These are phyloP conservation scores for Caenorhabditis panamensis DNA, from an alignment of 2,888 invertebrate genomes.

Conservation along the genomic window DNA sequence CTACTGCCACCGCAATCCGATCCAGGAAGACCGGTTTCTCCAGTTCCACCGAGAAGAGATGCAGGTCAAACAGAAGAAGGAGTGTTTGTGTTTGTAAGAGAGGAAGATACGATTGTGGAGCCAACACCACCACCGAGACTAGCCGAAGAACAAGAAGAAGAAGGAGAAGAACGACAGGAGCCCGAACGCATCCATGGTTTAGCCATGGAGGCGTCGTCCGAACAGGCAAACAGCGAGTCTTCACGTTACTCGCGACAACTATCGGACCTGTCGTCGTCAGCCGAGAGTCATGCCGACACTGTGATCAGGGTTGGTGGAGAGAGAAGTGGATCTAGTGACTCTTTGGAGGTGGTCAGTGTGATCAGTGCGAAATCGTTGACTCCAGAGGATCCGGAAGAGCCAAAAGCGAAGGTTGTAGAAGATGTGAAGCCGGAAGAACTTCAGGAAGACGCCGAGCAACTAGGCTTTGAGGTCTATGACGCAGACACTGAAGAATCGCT, in stretches of 20 bases:
- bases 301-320: constrained; percentile 60
- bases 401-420: not conserved
- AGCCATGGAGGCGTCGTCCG: constrained; percentile 63
- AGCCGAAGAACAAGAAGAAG: constrained; percentile 19
- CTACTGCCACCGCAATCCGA: constrained; percentile 68
- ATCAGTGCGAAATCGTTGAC: constrained; percentile 44
- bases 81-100: constrained; percentile 62
- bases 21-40: constrained; percentile 72
- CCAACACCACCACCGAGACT: constrained; percentile 49
- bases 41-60: constrained; percentile 69
- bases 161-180: constrained; percentile 30
- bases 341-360: constrained; percentile 60
- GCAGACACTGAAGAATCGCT: constrained; percentile 40
- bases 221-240: constrained; percentile 59
- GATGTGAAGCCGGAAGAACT: constrained; percentile 1
- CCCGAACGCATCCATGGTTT: constrained; percentile 62
- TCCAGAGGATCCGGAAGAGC: constrained; percentile 30
- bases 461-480: constrained; percentile 66
- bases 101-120: constrained; percentile 36
- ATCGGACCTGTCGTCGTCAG: constrained; percentile 65
- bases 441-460: constrained; percentile 48
- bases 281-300: constrained; percentile 68
- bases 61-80: constrained; percentile 44
- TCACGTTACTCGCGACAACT: constrained; percentile 67
- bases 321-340: constrained; percentile 63